phyloP scores from a whole-genome alignment of 1,140 invertebrate genomes.

The Anoplolepis gracilipes region DNA sequence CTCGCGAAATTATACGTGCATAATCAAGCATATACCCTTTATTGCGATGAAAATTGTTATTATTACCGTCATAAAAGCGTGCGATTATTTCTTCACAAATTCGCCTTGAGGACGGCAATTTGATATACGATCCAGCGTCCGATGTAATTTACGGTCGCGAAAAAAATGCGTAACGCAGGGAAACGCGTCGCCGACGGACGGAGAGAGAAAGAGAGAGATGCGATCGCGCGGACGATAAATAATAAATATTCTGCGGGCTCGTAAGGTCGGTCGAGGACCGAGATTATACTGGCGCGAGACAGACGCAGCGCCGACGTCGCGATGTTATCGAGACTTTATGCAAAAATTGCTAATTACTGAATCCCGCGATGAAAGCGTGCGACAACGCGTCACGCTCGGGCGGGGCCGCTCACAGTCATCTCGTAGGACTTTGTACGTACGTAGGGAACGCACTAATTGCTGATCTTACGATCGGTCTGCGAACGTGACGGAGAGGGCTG shows the following conservation, averaged over 20 bases:
- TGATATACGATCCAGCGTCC: constrained; percentile 24
- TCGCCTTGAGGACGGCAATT: constrained; percentile 46
- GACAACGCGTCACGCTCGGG: constrained; percentile 52
- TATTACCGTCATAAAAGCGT: constrained; percentile 54
- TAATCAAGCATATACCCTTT: constrained; percentile 29
- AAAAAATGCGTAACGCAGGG: constrained; percentile 48
- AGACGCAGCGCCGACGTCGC: constrained; percentile 46
- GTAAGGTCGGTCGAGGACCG: constrained; percentile 61
- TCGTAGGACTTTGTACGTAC: constrained; percentile 22
- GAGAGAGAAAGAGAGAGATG: no score
- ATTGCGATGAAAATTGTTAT: constrained; percentile 54
- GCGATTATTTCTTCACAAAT: constrained; percentile 54
- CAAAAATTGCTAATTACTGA: constrained; percentile 57
- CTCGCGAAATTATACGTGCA: constrained; percentile 28
- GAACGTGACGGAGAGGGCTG: constrained; percentile 10
- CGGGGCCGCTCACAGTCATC: constrained; percentile 15
- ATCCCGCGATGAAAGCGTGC: constrained; percentile 51
- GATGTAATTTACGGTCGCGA: constrained; percentile 51
- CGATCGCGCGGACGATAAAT: constrained; percentile 71
- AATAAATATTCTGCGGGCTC: constrained; percentile 77
- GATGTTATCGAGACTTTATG: constrained; percentile 54
- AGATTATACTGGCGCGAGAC: constrained; percentile 48
- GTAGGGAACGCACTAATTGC: constrained; percentile 29
- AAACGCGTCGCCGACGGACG: constrained; percentile 32
- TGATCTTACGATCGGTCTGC: constrained; percentile 56